A percentile compares a stretch with the other conserved stretches of the same genome.
These are phyloP conservation scores for Sphaerodactylus townsendi DNA, from an alignment of 2,113 vertebrate genomes.

Conservation along the genomic window DNA sequence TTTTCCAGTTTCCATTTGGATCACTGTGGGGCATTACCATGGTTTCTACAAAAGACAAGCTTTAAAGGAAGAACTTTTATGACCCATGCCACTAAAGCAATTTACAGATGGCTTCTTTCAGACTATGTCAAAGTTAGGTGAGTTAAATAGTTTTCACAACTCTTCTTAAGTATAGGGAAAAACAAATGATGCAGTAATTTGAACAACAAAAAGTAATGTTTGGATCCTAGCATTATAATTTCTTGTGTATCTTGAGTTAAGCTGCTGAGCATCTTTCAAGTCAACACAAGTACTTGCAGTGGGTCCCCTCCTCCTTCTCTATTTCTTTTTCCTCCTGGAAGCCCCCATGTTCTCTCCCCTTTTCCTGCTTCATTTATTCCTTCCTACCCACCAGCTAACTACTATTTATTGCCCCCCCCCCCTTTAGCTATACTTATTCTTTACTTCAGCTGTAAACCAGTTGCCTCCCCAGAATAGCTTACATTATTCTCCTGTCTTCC, in stretches of 20 bases:
- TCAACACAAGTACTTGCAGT: neutral
- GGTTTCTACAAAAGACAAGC: constrained; percentile 98
- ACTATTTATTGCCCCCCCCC: no score
- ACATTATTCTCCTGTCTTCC: no score
- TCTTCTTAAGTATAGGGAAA: neutral
- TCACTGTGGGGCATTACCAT: constrained; percentile 96
- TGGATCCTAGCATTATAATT: neutral
- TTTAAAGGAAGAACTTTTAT: constrained; percentile 98
- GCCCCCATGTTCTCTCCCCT: no score
- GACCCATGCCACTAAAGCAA: constrained; percentile 99
- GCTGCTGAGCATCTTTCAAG: neutral
- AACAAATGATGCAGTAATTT: neutral
- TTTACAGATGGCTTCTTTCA: constrained; percentile 97
- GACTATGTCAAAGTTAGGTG: constrained; percentile 99
- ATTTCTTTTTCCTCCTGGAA: no score
- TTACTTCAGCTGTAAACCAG: no score
- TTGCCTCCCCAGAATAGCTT: no score
- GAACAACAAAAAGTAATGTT: neutral
- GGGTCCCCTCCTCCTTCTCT: no score
- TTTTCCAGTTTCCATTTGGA: constrained; percentile 89
- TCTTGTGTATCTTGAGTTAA: neutral
- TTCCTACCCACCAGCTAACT: no score
- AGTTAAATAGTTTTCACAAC: constrained; percentile 1
- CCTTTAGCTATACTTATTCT: no score
- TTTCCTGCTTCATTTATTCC: no score